phyloP scores from a whole-genome alignment of 2,113 vertebrate genomes.

The Seriola rivoliana region DNA sequence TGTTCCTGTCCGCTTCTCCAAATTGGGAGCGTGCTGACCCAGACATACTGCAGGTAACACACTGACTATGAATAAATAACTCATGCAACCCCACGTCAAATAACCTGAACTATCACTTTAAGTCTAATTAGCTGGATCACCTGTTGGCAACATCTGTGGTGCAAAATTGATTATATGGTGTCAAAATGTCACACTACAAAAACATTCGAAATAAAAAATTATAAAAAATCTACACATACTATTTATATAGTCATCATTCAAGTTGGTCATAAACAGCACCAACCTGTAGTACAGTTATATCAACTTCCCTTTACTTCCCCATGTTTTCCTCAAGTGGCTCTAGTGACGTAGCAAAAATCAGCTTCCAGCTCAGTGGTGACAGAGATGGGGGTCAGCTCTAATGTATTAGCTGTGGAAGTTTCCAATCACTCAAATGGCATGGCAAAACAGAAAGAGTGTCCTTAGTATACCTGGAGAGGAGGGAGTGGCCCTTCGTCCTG shows the following conservation, averaged over 20 bases:
- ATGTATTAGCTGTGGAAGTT: slow-evolving; percentile 67
- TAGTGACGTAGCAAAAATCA: slow-evolving; percentile 41
- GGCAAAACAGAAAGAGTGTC: slow-evolving; percentile 59
- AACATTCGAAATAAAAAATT: no score
- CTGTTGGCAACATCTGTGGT: neutral
- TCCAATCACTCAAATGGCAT: slow-evolving; percentile 79
- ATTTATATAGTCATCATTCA: neutral
- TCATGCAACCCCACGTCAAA: no score
- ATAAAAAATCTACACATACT: neutral
- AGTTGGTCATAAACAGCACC: slow-evolving; percentile 20
- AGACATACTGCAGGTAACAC: no score
- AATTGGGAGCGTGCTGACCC: no score
- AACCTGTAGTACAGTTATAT: neutral
- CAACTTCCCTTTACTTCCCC: slow-evolving; percentile 8
- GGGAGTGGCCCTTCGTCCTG: slow-evolving; percentile 58
- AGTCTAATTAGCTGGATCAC: neutral
- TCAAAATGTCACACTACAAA: neutral
- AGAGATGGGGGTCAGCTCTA: slow-evolving; percentile 46
- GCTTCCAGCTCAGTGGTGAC: slow-evolving; percentile 47
- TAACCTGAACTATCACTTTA: no score
- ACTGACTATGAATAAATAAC: no score
- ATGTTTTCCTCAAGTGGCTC: slow-evolving; percentile 32
- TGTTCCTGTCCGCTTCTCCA: no score
- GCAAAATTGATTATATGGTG: neutral
- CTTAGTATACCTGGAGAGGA: slow-evolving; percentile 64